Evolutionary conservation across 2,888 invertebrate species (phyloP).

Genomic region (Trisateles emortualis): DNA sequence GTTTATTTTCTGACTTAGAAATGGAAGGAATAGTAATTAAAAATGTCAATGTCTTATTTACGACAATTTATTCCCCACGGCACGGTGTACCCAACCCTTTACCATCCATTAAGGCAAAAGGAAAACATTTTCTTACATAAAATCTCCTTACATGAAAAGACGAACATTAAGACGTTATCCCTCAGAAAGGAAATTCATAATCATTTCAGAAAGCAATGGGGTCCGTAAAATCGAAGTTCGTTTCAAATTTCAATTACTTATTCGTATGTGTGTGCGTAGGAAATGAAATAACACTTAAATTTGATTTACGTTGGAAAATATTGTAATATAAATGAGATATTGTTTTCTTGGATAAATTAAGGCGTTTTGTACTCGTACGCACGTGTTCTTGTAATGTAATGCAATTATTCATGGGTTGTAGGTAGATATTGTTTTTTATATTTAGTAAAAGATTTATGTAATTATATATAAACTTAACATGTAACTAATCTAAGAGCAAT

Average conservation of each 20-base stretch:
- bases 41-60: background rate
- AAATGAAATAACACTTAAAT: slow-evolving; percentile 86
- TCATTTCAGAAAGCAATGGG: slow-evolving; percentile 78
- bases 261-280: slow-evolving; percentile 85
- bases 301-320: slow-evolving; percentile 84
- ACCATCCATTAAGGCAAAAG: slow-evolving; percentile 38
- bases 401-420: slow-evolving; percentile 34
- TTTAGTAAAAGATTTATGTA: too few relatives aligned
- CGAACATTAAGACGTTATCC: slow-evolving; percentile 56
- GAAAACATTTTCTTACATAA: slow-evolving; percentile 54
- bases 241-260: slow-evolving; percentile 86
- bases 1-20: too few relatives aligned
- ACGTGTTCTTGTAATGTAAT: slow-evolving; percentile 58
- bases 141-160: slow-evolving; percentile 59
- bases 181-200: slow-evolving; percentile 78
- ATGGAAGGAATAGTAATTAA: too few relatives aligned
- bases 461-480: too few relatives aligned
- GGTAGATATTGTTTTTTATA: slow-evolving; percentile 14
- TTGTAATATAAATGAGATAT: slow-evolving; percentile 81
- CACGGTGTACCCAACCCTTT: slow-evolving; percentile 9
- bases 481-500: too few relatives aligned
- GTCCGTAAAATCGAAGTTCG: slow-evolving; percentile 84
- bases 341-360: slow-evolving; percentile 81
- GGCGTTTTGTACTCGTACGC: slow-evolving; percentile 67
- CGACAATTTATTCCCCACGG: background rate